phyloP scores from a whole-genome alignment of 2,113 vertebrate genomes.

The Charadrius vociferus region DNA sequence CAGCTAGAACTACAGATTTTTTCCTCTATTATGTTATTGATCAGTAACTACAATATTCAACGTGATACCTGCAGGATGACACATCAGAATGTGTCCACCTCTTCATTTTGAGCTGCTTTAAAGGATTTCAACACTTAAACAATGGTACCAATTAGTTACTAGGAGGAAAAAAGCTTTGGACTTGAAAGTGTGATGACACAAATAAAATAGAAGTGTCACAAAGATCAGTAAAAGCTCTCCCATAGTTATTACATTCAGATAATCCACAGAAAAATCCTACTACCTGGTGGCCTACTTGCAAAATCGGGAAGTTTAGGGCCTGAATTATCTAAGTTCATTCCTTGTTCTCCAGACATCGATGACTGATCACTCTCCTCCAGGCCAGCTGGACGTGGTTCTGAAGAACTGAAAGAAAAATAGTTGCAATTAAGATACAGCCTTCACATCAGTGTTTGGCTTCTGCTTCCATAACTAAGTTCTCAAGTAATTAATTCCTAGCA shows the following conservation, averaged over 20 bases:
- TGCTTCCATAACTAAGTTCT: not conserved
- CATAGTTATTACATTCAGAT: not conserved
- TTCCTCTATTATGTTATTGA: not conserved
- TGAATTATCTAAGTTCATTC: constrained; percentile 83
- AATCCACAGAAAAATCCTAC: not conserved
- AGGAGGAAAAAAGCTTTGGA: not conserved
- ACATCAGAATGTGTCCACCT: not conserved
- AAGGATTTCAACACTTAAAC: not conserved
- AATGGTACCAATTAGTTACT: not conserved
- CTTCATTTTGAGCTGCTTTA: not conserved
- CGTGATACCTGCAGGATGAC: not conserved
- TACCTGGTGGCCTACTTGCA: constrained; percentile 87
- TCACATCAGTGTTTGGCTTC: not conserved
- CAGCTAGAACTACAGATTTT: not conserved
- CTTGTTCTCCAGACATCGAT: constrained; percentile 85
- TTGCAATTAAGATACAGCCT: not conserved
- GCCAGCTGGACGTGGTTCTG: constrained; percentile 82
- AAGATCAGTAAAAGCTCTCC: not conserved
- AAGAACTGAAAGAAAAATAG: constrained; percentile 72
- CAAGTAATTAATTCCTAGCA: not conserved
- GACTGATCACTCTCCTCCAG: constrained; percentile 90
- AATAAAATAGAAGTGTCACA: not conserved
- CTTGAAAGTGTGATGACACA: not conserved
- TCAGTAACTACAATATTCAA: not conserved
- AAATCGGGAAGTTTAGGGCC: constrained; percentile 91